These are phyloP conservation scores for Agrotis puta DNA, from an alignment of 2,888 invertebrate genomes.

Conservation along the genomic window DNA sequence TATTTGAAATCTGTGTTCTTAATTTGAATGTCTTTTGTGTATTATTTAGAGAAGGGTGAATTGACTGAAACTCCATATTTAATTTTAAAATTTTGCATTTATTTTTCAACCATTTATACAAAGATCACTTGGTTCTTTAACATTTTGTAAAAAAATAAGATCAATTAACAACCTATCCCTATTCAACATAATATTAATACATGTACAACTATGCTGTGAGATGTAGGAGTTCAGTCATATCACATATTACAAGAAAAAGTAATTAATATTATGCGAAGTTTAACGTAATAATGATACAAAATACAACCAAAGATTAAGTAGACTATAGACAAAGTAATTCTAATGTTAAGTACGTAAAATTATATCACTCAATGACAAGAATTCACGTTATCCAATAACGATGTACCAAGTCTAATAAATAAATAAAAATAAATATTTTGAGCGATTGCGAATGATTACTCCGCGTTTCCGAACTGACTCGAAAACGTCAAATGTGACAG, in stretches of 20 bases:
- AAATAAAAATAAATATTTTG: constrained; percentile 71
- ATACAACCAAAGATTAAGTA: constrained; percentile 74
- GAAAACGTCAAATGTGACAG: constrained; percentile 82
- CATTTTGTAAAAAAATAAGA: constrained; percentile 84
- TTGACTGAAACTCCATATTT: constrained; percentile 91
- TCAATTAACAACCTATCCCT: constrained; percentile 90
- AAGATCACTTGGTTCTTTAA: constrained; percentile 84
- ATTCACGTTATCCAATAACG: constrained; percentile 79
- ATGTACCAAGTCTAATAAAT: constrained; percentile 71
- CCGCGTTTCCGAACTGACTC: constrained; percentile 73
- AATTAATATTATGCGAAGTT: constrained; percentile 72
- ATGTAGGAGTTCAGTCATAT: constrained; percentile 89
- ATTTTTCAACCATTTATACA: constrained; percentile 88
- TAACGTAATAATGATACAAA: constrained; percentile 67
- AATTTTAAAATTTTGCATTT: constrained; percentile 88
- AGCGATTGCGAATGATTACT: constrained; percentile 62
- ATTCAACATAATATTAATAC: constrained; percentile 80
- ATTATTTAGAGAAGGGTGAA: constrained; percentile 89
- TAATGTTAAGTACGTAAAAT: constrained; percentile 72
- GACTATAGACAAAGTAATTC: constrained; percentile 68
- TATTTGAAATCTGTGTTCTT: constrained; percentile 60
- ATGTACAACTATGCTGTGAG: constrained; percentile 77
- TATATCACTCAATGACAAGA: constrained; percentile 87
- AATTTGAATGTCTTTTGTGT: constrained; percentile 43
- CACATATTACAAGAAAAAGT: constrained; percentile 76